Percentiles rank a stretch among this genome's conserved stretches.
Conservation (phyloP, 2,113 vertebrate species). For the Entomyzon cyanotis region DNA sequence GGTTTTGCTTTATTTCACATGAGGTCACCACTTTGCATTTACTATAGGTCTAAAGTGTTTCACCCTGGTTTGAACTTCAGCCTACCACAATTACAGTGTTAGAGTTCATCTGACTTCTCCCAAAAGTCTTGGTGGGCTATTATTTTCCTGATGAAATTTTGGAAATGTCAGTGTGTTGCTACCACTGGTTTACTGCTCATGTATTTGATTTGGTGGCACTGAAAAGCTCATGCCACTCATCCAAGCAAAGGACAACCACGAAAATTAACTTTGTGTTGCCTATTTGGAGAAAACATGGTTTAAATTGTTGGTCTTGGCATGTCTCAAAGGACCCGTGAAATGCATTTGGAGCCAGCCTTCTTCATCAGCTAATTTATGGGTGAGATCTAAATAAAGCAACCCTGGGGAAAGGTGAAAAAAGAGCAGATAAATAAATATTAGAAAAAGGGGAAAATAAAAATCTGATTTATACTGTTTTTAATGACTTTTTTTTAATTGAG, state of each 20-base stretch:
- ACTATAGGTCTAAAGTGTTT: slow-evolving; percentile 1
- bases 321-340: slow-evolving; percentile 24
- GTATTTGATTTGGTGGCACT: background rate
- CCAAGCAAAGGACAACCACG: background rate
- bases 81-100: background rate
- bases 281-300: background rate
- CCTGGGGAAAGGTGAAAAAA: slow-evolving; percentile 37
- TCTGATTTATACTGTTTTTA: slow-evolving; percentile 30
- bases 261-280: slow-evolving; percentile 13
- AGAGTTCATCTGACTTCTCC: background rate
- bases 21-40: slow-evolving; percentile 20
- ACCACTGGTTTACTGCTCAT: background rate
- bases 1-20: background rate
- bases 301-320: background rate
- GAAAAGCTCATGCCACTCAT: background rate
- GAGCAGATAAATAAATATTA: slow-evolving; percentile 32
- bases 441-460: background rate
- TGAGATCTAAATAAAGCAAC: slow-evolving; percentile 12
- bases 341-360: slow-evolving; percentile 32
- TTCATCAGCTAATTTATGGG: slow-evolving; percentile 20
- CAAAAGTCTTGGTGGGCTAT: background rate
- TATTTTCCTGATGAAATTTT: background rate
- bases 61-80: slow-evolving; percentile 27
- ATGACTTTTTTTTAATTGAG: background rate
- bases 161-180: background rate